phyloP scores from a whole-genome alignment of 2,113 vertebrate genomes.

The Ptilorrhoa leucosticta region DNA sequence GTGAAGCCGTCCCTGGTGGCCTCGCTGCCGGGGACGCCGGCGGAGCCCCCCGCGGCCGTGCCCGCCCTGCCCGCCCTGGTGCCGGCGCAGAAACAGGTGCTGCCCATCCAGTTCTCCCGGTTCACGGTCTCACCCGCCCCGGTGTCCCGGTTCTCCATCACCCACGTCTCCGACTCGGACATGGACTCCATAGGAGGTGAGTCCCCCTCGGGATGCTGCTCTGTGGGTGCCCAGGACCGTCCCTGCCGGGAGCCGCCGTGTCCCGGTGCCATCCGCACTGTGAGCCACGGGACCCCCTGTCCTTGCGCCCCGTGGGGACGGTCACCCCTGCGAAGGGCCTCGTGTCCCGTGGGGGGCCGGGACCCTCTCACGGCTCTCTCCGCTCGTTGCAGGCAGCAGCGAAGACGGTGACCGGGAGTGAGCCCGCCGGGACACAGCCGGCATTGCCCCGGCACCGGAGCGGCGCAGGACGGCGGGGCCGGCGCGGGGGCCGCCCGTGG shows the following conservation, averaged over 20 bases:
- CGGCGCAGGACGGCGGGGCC: neutral
- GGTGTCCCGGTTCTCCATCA: slow-evolving; percentile 92
- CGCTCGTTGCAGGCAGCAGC: slow-evolving; percentile 71
- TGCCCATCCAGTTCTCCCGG: slow-evolving; percentile 77
- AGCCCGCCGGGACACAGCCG: neutral
- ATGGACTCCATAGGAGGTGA: slow-evolving; percentile 84
- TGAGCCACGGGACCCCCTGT: fast-evolving
- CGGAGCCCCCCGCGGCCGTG: neutral
- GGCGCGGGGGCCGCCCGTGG: neutral
- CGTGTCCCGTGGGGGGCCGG: fast-evolving
- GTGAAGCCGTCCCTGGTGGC: slow-evolving; percentile 70
- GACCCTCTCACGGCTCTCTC: neutral
- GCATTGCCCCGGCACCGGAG: neutral
- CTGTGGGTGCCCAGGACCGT: neutral
- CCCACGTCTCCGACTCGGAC: slow-evolving; percentile 90
- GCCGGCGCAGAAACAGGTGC: slow-evolving; percentile 58
- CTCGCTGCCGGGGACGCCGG: neutral
- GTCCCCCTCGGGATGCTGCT: neutral
- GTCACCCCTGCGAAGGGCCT: fast-evolving
- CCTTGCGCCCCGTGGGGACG: fast-evolving
- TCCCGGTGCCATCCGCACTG: fast-evolving
- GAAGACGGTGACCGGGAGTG: slow-evolving; percentile 79
- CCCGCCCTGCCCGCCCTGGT: slow-evolving; percentile 10
- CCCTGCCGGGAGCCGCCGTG: neutral
- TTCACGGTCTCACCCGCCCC: slow-evolving; percentile 88